phyloP scores from a whole-genome alignment of 53 echinoderm and acorn worm genomes.

The Pentamera pediparva region DNA sequence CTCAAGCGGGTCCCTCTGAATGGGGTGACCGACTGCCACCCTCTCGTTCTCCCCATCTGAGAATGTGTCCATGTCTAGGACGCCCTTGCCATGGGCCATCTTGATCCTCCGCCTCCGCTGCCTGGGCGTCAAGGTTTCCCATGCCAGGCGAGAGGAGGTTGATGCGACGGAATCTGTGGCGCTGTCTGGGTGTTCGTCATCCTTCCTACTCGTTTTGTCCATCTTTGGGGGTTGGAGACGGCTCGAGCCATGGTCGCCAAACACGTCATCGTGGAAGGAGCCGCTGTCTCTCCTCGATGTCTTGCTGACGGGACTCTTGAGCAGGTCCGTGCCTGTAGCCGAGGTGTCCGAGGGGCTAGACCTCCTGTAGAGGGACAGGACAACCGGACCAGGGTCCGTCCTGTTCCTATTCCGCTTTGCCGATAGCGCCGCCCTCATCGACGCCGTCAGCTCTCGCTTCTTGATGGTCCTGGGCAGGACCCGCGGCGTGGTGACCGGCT shows the following conservation, averaged over 20 bases:
- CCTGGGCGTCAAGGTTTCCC: slow-evolving; percentile 83
- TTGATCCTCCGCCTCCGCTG: slow-evolving; percentile 77
- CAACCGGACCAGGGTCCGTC: slow-evolving; percentile 68
- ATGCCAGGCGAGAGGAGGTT: slow-evolving; percentile 68
- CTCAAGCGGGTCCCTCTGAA: background rate
- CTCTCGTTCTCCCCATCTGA: slow-evolving; percentile 9
- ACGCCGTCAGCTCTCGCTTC: slow-evolving; percentile 37
- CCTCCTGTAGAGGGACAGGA: slow-evolving; percentile 14
- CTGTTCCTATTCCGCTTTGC: slow-evolving; percentile 63
- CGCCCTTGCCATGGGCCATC: slow-evolving; percentile 50
- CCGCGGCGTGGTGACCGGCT: background rate
- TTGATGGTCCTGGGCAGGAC: slow-evolving; percentile 1
- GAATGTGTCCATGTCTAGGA: slow-evolving; percentile 4
- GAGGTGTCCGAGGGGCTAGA: slow-evolving; percentile 36
- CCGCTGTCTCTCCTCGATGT: slow-evolving; percentile 53
- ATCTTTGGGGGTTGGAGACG: slow-evolving; percentile 63
- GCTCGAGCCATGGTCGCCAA: slow-evolving; percentile 28
- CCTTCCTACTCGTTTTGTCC: slow-evolving; percentile 55
- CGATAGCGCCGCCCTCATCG: slow-evolving; percentile 37
- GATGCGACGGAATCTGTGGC: slow-evolving; percentile 70
- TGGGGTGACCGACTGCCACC: background rate
- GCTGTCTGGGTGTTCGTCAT: slow-evolving; percentile 69
- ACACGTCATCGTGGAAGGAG: slow-evolving; percentile 50
- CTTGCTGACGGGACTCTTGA: slow-evolving; percentile 32
- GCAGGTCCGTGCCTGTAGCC: slow-evolving; percentile 34